Conservation (phyloP, 2,888 invertebrate genomes). For the Amphipyra berbera region DNA sequence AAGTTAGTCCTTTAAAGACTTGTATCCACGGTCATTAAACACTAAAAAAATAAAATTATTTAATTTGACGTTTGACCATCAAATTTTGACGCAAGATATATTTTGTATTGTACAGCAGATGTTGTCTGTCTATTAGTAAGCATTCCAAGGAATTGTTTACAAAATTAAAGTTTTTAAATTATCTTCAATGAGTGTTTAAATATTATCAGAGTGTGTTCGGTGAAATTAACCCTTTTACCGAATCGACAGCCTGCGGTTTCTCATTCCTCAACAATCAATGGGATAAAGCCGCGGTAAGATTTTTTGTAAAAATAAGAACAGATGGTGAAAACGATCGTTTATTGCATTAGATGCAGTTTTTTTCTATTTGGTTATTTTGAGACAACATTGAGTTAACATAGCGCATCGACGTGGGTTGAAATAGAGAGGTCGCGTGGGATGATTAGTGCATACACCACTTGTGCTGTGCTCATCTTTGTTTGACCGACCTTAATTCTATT, state of each 20-base stretch:
- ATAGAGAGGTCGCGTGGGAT: too few species aligned
- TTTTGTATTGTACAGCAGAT: too few species aligned
- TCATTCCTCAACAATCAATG: conserved; percentile 20
- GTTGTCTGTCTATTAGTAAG: too few species aligned
- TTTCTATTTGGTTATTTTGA: neutral
- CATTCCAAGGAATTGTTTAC: conserved; percentile 35
- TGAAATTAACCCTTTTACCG: conserved; percentile 3
- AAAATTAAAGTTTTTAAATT: conserved; percentile 34
- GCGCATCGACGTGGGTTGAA: neutral
- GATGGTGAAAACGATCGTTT: conserved; percentile 31
- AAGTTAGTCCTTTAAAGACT: too few species aligned
- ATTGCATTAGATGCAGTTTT: conserved; percentile 14
- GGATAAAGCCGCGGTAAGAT: conserved; percentile 39
- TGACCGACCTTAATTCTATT: neutral
- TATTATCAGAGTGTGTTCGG: conserved; percentile 16
- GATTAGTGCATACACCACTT: too few species aligned
- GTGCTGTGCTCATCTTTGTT: neutral
- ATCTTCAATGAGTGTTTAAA: neutral
- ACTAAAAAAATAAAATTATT: too few species aligned
- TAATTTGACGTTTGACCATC: too few species aligned
- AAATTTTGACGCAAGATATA: too few species aligned
- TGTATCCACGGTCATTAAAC: too few species aligned
- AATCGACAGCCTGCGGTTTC: neutral
- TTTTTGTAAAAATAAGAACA: conserved; percentile 21
- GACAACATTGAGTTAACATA: neutral